Base-by-base conservation (phyloP, 2,888 invertebrate species). In the Dicyrtomina minuta region DNA sequence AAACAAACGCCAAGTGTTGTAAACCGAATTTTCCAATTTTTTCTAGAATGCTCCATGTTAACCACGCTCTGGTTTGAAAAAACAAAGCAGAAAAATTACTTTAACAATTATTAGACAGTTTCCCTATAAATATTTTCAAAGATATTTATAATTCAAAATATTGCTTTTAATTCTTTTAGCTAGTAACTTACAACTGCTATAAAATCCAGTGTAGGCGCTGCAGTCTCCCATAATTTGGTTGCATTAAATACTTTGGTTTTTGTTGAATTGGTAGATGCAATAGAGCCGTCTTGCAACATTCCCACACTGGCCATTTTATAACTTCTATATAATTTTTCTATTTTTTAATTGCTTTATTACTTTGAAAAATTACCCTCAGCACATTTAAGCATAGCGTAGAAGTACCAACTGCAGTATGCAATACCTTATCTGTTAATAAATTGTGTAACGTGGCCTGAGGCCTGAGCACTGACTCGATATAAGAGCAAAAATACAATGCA, bases 1-100 rank as follows among this genome's bases (percentile, higher is more conserved):
- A 61, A 33, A 24, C 72, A 72, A 58, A 60, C 65, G 8, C 72
- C 72, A 66, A 66, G 33, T 15, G 72, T 72, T 51, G 64, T 60
- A n/a, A 68, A 60, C 20, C 13, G 39, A 20, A 22, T 2, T 10
- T 33, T n/a, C 68, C 68, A 68, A 26, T 68, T 68, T 24, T 44
- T 24, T n/a, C 59, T n/a, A 0, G 68, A 68, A 68, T 41, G 60
- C 17, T 51, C 49, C 17, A 39, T 46, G 41, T 60, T 68, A 5
- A 68, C 68, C 15, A 68, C 17, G 12, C 51, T 68, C 68, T 68
- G 20, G 33, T 33, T 5, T 8, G 8, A 26, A 12, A 33, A 26
- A n/a, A 27, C n/a, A n/a, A n/a, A n/a, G n/a, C n/a, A n/a, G n/a
- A n/a, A n/a, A n/a, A n/a, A n/a, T n/a, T n/a, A n/a, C n/a, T n/a